Evolutionary conservation across 2,888 invertebrate species (phyloP), one percentile per base, ranked within the genome.

Genomic region (Dryococelus australis): DNA sequence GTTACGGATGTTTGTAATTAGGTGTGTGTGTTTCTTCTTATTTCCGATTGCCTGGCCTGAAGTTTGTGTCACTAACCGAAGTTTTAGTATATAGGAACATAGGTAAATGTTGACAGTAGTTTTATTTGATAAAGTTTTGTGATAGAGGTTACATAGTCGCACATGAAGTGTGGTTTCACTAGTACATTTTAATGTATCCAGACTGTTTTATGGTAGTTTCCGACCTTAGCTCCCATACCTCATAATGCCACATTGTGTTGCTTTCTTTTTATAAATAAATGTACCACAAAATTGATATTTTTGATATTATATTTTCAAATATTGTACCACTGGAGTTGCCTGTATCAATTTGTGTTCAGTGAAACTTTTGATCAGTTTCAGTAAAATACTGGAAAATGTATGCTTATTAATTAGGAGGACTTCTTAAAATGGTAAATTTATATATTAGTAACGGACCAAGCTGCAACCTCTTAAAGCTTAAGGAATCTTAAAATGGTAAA

Each of bases 41-140:
- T 65, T 65, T 65, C 24, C 16, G 16, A 65, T n/a, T 65, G 65
- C 65, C 65, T n/a, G 65, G n/a, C 24, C 24, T 65, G 65, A 16
- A 65, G 65, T 65, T 65, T 24, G 65, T 65, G 65, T 65, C 65
- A 65, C 24, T 65, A 65, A 65, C n/a, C 16, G 65, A 65, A 65
- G n/a, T 65, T 65, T 65, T 65, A 65, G 65, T 65, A 20, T 24
- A n/a, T 65, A 65, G 65, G 65, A 65, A 24, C n/a, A n/a, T 65
- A 65, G 65, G 65, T 65, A n/a, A 65, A 65, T 65, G 65, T 65
- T n/a, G 65, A 65, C n/a, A 24, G 65, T 65, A 65, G 65, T 65
- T n/a, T 65, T 65, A 65, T 65, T 65, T n/a, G 65, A n/a, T 65
- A n/a, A 65, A 10, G 65, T 65, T 47, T 47, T 65, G 65, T 65